Conservation (phyloP, 2,113 vertebrate genomes). For the Mola mola region DNA sequence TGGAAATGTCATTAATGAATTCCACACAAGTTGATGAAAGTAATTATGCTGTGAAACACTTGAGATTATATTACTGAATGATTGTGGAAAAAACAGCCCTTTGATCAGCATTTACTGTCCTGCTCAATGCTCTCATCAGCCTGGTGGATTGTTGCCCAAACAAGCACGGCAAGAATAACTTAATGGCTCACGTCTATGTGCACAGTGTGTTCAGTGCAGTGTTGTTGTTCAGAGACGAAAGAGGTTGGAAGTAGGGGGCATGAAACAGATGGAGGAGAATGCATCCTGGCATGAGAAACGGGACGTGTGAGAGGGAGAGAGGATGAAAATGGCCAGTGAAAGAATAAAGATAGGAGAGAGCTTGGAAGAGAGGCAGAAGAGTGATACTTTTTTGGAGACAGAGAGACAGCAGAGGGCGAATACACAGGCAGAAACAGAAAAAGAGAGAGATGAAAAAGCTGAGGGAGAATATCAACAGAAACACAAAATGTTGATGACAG, state of each 20-base stretch:
- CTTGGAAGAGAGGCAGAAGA: neutral
- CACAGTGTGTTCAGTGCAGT: conserved; percentile 45
- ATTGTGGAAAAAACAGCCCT: conserved; percentile 15
- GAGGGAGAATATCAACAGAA: conserved; percentile 3
- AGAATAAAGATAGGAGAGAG: neutral
- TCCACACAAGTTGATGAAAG: conserved; percentile 32
- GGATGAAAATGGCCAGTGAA: neutral
- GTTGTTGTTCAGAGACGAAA: conserved; percentile 36
- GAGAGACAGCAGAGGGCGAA: conserved; percentile 4
- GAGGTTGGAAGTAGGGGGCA: conserved; percentile 29
- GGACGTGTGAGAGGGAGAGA: neutral
- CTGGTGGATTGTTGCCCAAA: conserved; percentile 43
- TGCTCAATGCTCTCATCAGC: conserved; percentile 17
- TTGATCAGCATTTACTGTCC: conserved; percentile 25
- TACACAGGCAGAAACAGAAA: neutral
- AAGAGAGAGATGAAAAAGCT: neutral
- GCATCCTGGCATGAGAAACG: conserved; percentile 5
- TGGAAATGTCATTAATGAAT: conserved; percentile 36
- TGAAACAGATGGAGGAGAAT: conserved; percentile 61
- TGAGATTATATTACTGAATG: conserved; percentile 7
- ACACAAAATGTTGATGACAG: conserved; percentile 20
- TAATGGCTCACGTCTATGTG: conserved; percentile 46
- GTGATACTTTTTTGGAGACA: conserved; percentile 1
- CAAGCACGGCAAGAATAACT: conserved; percentile 34
- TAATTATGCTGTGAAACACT: conserved; percentile 22